Evolutionary conservation across 2,797 vertebrate species (phyloP), one percentile per base, ranked within the genome.

Genomic region (Caiman crocodilus): DNA sequence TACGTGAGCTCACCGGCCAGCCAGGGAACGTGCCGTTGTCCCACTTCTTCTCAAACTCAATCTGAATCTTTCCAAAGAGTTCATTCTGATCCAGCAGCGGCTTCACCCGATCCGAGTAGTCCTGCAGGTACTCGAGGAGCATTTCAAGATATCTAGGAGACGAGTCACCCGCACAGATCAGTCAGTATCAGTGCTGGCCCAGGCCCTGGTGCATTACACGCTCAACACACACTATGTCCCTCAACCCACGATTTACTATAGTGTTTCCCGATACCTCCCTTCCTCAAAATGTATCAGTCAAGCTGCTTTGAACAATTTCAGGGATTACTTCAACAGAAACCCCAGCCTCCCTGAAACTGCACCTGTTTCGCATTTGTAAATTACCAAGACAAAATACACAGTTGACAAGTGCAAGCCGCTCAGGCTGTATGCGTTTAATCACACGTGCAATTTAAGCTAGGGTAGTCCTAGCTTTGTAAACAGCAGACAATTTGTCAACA

Each of bases 31-130:
- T 98, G 2, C 99, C 99, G 0, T 98, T 99, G 1, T 99, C 99
- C 99, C 99, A 99, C 86, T 99, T 99, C 92, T 99, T 99, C 97
- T 99, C 99, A 98, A 99, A 99, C 26, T 99, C 99, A 0, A 4
- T 80, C 96, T 99, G 98, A 87, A 99, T 99, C 96, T 99, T 99
- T 78, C 99, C 99, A 69, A 99, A 99, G 17, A 99, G 98, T 76
- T 99, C 99, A 67, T 99, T 99, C 97, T 99, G 99, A 97, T 99
- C 99, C 95, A 99, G 97, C 6, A 99, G 97, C 0, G 99, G 99
- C 35, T 99, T 99, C 92, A 99, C 99, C 13, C 99, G 95, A 71
- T 99, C 99, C 3, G 99, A 99, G 97, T 99, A 99, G 91, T 99
- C 99, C 97, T 99, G 99, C 61, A 99, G 98, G 92, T 99, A 99